These are phyloP conservation scores for Cryptoprocta ferox DNA, from an alignment of 2,797 vertebrate genomes.

Conservation along the genomic window DNA sequence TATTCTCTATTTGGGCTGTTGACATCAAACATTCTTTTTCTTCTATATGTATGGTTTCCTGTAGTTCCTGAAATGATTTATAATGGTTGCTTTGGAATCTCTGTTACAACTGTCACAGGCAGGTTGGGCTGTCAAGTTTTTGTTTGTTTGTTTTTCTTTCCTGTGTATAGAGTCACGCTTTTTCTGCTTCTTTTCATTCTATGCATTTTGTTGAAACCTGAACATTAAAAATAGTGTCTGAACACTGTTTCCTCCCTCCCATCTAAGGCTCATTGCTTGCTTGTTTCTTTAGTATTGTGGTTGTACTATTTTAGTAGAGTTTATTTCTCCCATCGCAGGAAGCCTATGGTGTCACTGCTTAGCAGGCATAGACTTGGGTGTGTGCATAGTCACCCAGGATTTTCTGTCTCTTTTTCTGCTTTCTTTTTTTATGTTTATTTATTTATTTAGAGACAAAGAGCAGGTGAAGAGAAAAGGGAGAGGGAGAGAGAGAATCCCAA, in stretches of 20 bases:
- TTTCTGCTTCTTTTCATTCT: neutral
- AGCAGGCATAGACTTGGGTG: neutral
- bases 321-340: neutral
- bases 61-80: neutral
- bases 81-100: neutral
- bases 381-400: neutral
- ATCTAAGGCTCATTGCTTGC: neutral
- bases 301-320: neutral
- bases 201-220: neutral
- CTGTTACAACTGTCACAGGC: neutral
- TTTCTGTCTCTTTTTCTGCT: neutral
- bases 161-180: neutral
- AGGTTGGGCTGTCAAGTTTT: neutral
- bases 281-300: neutral
- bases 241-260: too few relatives aligned
- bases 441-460: too few relatives aligned
- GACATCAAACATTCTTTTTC: neutral
- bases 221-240: neutral
- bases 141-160: neutral
- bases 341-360: neutral
- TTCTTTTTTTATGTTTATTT: neutral
- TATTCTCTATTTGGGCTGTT: neutral
- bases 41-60: neutral
- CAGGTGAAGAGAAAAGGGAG: too few relatives aligned
- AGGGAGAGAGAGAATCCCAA: too few relatives aligned